phyloP scores from a whole-genome alignment of 2,888 invertebrate genomes.

The Cataglyphis cursor region DNA sequence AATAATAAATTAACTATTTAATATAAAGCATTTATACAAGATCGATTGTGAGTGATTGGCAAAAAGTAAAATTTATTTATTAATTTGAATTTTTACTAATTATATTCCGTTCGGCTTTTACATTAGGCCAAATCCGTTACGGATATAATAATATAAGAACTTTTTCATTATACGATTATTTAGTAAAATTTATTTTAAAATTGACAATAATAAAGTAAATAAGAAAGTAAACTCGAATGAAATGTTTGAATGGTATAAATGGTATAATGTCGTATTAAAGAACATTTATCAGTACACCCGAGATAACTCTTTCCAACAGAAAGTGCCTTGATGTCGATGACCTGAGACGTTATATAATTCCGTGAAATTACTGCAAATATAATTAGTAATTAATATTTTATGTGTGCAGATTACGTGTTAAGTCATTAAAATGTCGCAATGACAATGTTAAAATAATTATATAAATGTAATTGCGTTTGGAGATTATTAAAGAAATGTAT shows the following conservation, averaged over 20 bases:
- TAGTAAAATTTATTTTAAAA: not conserved
- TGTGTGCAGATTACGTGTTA: slow-evolving; percentile 19
- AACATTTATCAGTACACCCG: slow-evolving; percentile 60
- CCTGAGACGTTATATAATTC: slow-evolving; percentile 66
- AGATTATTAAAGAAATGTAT: not conserved
- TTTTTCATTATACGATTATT: not conserved
- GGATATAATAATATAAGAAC: not conserved
- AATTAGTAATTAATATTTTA: slow-evolving; percentile 41
- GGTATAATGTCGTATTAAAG: slow-evolving; percentile 34
- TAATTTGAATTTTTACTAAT: not conserved
- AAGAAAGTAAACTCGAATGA: not conserved
- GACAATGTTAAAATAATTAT: not conserved
- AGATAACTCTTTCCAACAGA: slow-evolving; percentile 68
- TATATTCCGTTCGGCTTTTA: not conserved
- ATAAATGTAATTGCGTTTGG: not conserved
- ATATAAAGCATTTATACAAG: not conserved
- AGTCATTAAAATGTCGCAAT: not conserved
- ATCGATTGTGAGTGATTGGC: not conserved
- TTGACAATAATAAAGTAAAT: not conserved
- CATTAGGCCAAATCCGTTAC: not conserved
- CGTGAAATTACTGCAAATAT: slow-evolving; percentile 45
- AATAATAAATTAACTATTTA: slow-evolving; percentile 4
- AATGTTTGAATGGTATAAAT: not conserved
- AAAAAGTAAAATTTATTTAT: not conserved
- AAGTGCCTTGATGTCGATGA: slow-evolving; percentile 71